Evolutionary conservation across 2,888 invertebrate genomes (phyloP).

Genomic region (Apodemia zela): DNA sequence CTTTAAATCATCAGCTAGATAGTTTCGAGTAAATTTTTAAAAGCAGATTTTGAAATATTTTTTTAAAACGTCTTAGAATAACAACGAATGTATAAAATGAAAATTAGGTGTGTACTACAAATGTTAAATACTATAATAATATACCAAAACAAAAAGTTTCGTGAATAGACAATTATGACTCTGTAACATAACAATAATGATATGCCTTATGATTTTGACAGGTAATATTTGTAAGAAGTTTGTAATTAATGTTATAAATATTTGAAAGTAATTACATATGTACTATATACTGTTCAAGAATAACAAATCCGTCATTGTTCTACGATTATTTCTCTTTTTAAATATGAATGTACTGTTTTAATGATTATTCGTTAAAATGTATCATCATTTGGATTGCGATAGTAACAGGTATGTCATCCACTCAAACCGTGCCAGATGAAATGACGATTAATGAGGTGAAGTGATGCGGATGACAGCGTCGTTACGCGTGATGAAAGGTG

Average conservation of each 20-base stretch:
- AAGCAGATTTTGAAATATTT: not conserved
- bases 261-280: too few relatives aligned
- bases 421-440: slow-evolving; percentile 73
- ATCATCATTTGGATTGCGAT: slow-evolving; percentile 21
- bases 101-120: too few relatives aligned
- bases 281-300: too few relatives aligned
- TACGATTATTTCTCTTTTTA: too few relatives aligned
- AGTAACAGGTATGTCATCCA: slow-evolving; percentile 62
- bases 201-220: not conserved
- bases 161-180: not conserved
- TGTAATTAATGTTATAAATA: too few relatives aligned
- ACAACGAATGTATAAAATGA: too few relatives aligned
- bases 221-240: not conserved
- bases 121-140: too few relatives aligned
- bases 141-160: too few relatives aligned
- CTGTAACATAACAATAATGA: not conserved
- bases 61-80: too few relatives aligned
- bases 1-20: not conserved
- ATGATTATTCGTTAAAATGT: too few relatives aligned
- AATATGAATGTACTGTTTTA: too few relatives aligned
- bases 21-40: not conserved
- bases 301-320: too few relatives aligned
- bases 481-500: slow-evolving; percentile 46
- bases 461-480: slow-evolving; percentile 75
- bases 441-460: slow-evolving; percentile 55